Evolutionary conservation across 1,140 invertebrate genomes (phyloP).

Genomic region (Acyrthosiphon pisum): DNA sequence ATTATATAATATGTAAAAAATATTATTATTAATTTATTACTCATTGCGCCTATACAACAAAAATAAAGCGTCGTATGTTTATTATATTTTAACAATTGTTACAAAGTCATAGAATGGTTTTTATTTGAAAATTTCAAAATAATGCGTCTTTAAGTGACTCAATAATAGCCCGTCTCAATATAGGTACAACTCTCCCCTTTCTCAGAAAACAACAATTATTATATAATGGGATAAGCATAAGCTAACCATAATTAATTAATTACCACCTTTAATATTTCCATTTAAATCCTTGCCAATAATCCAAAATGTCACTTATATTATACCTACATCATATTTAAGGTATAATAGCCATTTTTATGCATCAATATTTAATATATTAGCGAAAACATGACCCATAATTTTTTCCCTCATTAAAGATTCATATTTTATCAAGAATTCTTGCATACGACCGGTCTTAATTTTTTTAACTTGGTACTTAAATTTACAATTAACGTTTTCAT

Average conservation of each 20-base stretch:
- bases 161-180: not conserved
- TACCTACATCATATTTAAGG: not conserved
- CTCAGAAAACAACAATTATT: not conserved
- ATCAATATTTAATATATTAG: not conserved
- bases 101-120: not conserved
- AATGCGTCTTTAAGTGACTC: not conserved
- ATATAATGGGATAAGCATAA: not conserved
- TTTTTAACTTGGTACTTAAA: not conserved
- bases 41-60: not conserved
- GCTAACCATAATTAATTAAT: not conserved
- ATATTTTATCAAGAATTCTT: not conserved
- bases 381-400: not conserved
- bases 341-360: not conserved
- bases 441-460: not conserved
- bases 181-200: not conserved
- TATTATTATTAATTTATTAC: not conserved
- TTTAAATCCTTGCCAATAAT: not conserved
- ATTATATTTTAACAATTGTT: not conserved
- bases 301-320: not conserved
- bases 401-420: not conserved
- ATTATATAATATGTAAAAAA: not conserved
- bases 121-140: not conserved
- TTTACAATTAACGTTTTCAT: not conserved
- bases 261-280: not conserved
- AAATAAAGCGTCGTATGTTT: not conserved